Conservation (phyloP, 2,113 vertebrate species). For the Lepidothrix coronata region DNA sequence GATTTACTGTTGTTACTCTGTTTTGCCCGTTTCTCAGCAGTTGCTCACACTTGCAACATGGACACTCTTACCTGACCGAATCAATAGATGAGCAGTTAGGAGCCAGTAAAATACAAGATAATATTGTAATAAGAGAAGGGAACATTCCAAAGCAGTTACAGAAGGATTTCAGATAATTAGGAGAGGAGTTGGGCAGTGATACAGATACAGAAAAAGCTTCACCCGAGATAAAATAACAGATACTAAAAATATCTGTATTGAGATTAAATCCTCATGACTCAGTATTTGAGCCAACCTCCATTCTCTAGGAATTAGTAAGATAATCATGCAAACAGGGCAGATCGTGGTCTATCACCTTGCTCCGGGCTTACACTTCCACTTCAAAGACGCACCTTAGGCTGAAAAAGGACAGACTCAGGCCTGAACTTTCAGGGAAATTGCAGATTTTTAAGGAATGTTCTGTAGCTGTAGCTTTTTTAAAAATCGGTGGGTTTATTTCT, state of each 20-base stretch:
- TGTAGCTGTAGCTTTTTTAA: background rate
- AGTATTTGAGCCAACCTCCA: background rate
- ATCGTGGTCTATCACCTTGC: background rate
- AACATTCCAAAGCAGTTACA: constrained; percentile 29
- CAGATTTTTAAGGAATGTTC: background rate
- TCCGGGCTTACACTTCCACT: background rate
- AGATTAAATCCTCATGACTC: constrained; percentile 34
- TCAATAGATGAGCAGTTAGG: background rate
- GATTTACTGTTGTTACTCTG: background rate
- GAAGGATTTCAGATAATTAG: constrained; percentile 35
- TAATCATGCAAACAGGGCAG: background rate
- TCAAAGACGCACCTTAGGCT: background rate
- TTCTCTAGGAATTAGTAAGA: constrained; percentile 17
- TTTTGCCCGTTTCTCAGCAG: constrained; percentile 16
- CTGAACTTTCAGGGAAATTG: background rate
- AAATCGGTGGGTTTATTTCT: background rate
- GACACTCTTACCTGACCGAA: background rate
- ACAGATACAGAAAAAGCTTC: background rate
- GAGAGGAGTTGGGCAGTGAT: constrained; percentile 13
- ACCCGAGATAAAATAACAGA: constrained; percentile 34
- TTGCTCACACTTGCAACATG: background rate
- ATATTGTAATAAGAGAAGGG: background rate
- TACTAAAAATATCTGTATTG: constrained; percentile 47
- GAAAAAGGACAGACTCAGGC: background rate
- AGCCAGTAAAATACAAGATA: background rate